Evolutionary conservation across 1,140 invertebrate genomes (phyloP).

Genomic region (Bombus vancouverensis): DNA sequence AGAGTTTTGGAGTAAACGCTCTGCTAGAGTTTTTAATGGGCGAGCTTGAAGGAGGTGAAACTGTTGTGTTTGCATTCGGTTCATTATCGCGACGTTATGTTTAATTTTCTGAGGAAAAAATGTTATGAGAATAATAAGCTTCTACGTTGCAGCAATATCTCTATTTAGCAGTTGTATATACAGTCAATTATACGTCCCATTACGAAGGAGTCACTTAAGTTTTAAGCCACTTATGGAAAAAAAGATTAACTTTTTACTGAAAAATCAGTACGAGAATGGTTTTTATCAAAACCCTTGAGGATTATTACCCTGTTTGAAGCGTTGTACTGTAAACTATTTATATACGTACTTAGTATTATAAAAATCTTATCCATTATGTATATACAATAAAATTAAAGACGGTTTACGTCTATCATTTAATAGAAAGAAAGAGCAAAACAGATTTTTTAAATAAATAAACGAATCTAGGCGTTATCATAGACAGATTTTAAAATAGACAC

Average conservation of each 20-base stretch:
- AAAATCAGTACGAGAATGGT: no score
- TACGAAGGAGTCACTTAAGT: background rate
- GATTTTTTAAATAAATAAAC: background rate
- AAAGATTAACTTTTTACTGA: no score
- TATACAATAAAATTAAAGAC: no score
- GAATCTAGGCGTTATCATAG: background rate
- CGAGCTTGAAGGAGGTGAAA: background rate
- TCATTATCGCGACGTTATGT: slow-evolving; percentile 4
- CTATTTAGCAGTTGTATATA: background rate
- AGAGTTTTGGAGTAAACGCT: slow-evolving; percentile 5
- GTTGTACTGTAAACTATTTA: no score
- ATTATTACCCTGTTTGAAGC: no score
- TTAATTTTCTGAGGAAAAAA: background rate
- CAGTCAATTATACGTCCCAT: background rate
- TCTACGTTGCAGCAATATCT: background rate
- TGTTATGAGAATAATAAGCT: background rate
- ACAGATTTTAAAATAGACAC: background rate
- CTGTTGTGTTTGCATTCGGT: background rate
- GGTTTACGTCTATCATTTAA: background rate
- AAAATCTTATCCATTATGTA: no score
- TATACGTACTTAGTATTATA: no score
- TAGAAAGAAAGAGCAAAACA: background rate
- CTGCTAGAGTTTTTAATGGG: background rate
- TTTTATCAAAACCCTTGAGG: no score
- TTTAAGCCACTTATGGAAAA: no score